Evolutionary conservation across 2,888 invertebrate genomes (phyloP).

Genomic region (Nomada ferruginata): DNA sequence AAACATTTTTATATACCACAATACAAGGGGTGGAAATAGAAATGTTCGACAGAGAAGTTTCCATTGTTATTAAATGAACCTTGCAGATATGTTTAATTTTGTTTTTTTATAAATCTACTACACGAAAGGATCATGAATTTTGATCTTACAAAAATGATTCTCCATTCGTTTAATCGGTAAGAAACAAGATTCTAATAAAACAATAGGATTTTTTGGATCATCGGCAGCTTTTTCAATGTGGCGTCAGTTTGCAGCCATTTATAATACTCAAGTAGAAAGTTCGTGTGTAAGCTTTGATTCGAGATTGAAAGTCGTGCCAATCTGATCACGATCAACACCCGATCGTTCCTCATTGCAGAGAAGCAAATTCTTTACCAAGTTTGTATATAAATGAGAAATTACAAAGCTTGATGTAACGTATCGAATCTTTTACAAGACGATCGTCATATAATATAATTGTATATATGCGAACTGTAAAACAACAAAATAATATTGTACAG

Average conservation of each 20-base stretch:
- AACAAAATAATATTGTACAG: slow-evolving; percentile 75
- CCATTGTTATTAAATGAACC: no score
- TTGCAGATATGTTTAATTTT: no score
- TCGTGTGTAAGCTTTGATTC: slow-evolving; percentile 30
- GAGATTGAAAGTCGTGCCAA: slow-evolving; percentile 8
- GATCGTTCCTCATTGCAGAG: slow-evolving; percentile 42
- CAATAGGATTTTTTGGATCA: neutral
- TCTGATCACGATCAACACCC: slow-evolving; percentile 23
- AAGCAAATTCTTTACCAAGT: slow-evolving; percentile 59
- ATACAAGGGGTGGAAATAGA: no score
- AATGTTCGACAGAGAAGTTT: no score
- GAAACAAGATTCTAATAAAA: no score
- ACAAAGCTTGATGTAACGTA: slow-evolving; percentile 66
- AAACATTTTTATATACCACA: no score
- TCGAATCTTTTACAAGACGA: slow-evolving; percentile 73
- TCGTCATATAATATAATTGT: slow-evolving; percentile 66
- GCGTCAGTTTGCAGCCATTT: slow-evolving; percentile 14
- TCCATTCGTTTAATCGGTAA: no score
- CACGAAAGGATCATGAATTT: no score
- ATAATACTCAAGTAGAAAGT: slow-evolving; percentile 36
- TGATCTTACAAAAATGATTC: no score
- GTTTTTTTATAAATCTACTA: no score
- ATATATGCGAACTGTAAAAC: slow-evolving; percentile 69
- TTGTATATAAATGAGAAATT: slow-evolving; percentile 65
- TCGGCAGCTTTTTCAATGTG: slow-evolving; percentile 10